Percentiles rank a stretch among this genome's conserved stretches.
phyloP scores from a whole-genome alignment of 2,113 vertebrate species.

The Caloenas nicobarica region DNA sequence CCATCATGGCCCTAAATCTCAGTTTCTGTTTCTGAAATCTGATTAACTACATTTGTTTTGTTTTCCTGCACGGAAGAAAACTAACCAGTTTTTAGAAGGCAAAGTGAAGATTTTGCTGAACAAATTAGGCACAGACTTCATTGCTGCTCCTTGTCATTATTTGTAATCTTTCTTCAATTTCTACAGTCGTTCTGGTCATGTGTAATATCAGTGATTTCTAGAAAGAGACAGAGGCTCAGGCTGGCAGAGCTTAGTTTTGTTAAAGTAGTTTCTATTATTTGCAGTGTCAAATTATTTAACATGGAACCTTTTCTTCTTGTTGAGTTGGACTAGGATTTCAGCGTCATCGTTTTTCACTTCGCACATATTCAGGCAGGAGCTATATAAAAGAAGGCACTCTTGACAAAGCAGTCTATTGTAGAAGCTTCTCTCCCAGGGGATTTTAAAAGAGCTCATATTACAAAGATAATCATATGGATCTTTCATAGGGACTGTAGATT shows the following conservation, averaged over 20 bases:
- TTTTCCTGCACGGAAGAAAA: background rate
- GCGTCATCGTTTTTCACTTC: background rate
- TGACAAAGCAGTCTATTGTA: conserved; percentile 29
- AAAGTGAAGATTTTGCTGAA: background rate
- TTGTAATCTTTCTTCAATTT: background rate
- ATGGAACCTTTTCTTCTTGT: background rate
- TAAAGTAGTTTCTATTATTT: conserved; percentile 13
- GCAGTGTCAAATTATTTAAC: conserved; percentile 4
- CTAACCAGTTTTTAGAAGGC: background rate
- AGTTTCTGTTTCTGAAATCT: background rate
- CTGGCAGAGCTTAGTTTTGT: conserved; percentile 9
- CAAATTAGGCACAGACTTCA: background rate
- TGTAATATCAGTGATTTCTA: background rate
- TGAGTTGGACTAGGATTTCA: conserved; percentile 16
- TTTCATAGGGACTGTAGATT: background rate
- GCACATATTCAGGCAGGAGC: background rate
- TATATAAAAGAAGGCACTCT: background rate
- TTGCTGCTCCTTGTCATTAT: background rate
- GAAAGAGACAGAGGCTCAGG: background rate
- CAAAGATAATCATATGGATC: background rate
- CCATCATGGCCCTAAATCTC: background rate
- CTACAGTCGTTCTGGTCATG: background rate
- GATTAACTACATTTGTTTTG: background rate
- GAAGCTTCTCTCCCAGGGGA: background rate
- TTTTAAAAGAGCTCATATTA: conserved; percentile 37